These are phyloP conservation scores for Drosophila testacea DNA, from an alignment of 2,888 invertebrate species.

Conservation along the genomic window DNA sequence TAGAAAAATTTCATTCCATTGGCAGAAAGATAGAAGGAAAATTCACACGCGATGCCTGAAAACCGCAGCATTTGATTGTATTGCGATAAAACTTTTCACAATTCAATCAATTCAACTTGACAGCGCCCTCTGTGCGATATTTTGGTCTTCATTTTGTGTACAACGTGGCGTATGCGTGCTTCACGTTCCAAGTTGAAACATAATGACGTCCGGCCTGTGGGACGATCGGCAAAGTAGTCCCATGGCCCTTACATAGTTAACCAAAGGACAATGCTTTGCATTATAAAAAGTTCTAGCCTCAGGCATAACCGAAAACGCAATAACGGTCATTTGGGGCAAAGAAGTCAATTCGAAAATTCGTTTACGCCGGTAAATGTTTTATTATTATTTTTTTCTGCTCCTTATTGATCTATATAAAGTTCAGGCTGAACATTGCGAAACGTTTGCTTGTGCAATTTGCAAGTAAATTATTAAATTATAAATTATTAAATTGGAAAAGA, in stretches of 20 bases:
- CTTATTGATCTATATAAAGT: conserved; percentile 5
- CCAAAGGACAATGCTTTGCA: conserved; percentile 6
- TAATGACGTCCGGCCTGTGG: conserved; percentile 15
- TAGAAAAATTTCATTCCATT: conserved; percentile 51
- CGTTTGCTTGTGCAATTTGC: no score
- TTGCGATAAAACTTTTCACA: conserved; percentile 74
- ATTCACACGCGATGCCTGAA: conserved; percentile 61
- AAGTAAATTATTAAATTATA: no score
- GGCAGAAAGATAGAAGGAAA: conserved; percentile 23
- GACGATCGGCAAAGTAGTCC: conserved; percentile 1
- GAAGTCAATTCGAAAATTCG: conserved; percentile 8
- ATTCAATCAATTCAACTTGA: conserved; percentile 73
- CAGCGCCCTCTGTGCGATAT: conserved; percentile 18
- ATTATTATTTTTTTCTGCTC: neutral
- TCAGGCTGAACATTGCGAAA: neutral
- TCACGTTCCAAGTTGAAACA: neutral
- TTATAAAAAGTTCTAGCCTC: conserved; percentile 1
- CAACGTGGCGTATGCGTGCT: conserved; percentile 61
- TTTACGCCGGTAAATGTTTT: neutral
- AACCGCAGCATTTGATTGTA: conserved; percentile 74
- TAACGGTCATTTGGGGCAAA: conserved; percentile 1
- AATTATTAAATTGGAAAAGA: neutral
- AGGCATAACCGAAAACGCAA: neutral
- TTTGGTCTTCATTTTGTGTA: conserved; percentile 2
- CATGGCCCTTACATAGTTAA: neutral